Evolutionary conservation across 2,797 vertebrate species (phyloP).

Genomic region (Okamejei kenojei): DNA sequence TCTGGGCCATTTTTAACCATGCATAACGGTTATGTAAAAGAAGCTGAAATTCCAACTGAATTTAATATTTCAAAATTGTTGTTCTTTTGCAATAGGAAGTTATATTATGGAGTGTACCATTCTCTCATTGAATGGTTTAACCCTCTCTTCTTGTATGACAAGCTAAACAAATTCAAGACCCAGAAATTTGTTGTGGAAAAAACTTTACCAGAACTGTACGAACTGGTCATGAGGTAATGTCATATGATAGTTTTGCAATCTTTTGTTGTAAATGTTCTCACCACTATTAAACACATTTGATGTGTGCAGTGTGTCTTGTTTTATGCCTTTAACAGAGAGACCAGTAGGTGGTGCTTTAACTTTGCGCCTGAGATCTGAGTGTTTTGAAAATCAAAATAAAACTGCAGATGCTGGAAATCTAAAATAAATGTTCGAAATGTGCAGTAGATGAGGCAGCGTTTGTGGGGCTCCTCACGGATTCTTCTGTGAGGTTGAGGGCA

Average conservation of each 20-base stretch:
- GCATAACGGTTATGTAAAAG: neutral
- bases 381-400: too few species aligned
- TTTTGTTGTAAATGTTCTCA: neutral
- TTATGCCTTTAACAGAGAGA: neutral
- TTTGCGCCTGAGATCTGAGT: neutral
- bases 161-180: conserved; percentile 71
- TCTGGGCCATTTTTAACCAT: neutral
- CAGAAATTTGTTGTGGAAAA: conserved; percentile 74
- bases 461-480: too few species aligned
- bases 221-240: conserved; percentile 74
- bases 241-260: neutral
- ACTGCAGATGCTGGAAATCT: too few species aligned
- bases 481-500: neutral
- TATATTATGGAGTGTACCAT: conserved; percentile 82
- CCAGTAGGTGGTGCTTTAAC: neutral
- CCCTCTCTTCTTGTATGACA: conserved; percentile 79
- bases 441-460: too few species aligned
- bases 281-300: neutral
- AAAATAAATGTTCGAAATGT: too few species aligned
- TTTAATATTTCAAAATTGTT: conserved; percentile 21
- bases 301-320: neutral
- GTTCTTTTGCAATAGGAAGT: conserved; percentile 61
- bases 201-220: conserved; percentile 76
- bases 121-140: conserved; percentile 89
- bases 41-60: neutral